Percentiles rank a stretch among this genome's conserved stretches.
Conservation (phyloP, 2,113 vertebrate species). For the Alexandromys fortis region DNA sequence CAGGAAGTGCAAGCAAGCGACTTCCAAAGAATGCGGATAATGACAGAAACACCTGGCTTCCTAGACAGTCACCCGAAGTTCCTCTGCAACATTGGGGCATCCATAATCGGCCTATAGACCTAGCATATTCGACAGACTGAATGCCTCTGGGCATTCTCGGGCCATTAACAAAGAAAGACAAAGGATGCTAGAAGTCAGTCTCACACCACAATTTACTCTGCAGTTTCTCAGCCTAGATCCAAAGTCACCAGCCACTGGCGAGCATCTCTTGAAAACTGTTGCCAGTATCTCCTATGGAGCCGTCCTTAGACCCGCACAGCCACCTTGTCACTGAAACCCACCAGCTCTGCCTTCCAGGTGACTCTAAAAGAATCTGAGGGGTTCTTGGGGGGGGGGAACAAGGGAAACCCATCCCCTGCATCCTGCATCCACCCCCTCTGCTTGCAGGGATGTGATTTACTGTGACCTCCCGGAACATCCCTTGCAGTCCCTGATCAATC, state of each 20-base stretch:
- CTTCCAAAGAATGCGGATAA: too few relatives aligned
- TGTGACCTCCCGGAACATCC: neutral
- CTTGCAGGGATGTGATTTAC: neutral
- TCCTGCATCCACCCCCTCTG: neutral
- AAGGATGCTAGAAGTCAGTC: neutral
- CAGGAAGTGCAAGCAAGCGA: too few relatives aligned
- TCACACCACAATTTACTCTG: neutral
- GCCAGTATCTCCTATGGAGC: too few relatives aligned
- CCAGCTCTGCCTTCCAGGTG: neutral
- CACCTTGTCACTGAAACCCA: accelerated
- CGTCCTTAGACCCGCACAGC: neutral
- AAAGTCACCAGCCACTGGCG: neutral
- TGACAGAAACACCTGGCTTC: too few relatives aligned
- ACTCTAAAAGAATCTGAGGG: neutral
- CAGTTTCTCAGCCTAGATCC: neutral
- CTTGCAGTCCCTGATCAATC: neutral
- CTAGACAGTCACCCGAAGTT: too few relatives aligned
- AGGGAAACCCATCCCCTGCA: neutral
- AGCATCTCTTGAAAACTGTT: neutral
- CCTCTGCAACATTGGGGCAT: too few relatives aligned
- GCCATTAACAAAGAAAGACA: neutral
- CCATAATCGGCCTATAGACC: too few relatives aligned
- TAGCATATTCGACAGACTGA: too few relatives aligned
- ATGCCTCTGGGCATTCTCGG: neutral
- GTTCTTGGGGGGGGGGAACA: neutral